Evolutionary conservation across 2,888 invertebrate genomes (phyloP).

Genomic region (Aphrophora alni): DNA sequence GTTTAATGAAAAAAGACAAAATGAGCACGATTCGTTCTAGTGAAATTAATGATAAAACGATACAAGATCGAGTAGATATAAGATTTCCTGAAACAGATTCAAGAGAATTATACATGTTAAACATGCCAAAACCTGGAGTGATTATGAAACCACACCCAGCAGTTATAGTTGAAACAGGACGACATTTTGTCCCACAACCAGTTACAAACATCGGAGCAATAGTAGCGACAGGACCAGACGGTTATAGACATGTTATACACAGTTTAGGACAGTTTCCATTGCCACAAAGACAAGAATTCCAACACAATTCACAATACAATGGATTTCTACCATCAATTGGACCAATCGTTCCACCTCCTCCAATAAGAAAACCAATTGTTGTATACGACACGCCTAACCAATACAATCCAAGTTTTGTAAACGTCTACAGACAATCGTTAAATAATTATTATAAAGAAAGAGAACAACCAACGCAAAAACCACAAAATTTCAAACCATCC

Average conservation of each 20-base stretch:
- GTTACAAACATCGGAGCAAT: background rate
- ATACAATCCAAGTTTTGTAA: slow-evolving; percentile 42
- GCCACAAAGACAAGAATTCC: slow-evolving; percentile 29
- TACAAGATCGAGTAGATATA: slow-evolving; percentile 15
- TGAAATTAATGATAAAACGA: background rate
- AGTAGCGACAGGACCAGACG: slow-evolving; percentile 48
- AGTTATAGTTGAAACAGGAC: slow-evolving; percentile 15
- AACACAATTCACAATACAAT: slow-evolving; percentile 32
- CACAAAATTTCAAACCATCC: slow-evolving; percentile 54
- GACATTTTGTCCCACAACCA: background rate
- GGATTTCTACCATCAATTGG: slow-evolving; percentile 54
- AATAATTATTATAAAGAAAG: background rate
- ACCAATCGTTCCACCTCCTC: slow-evolving; percentile 31
- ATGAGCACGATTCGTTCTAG: background rate
- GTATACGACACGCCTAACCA: slow-evolving; percentile 34
- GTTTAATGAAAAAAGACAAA: background rate
- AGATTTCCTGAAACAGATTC: slow-evolving; percentile 2
- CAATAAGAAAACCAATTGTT: slow-evolving; percentile 52
- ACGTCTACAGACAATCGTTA: slow-evolving; percentile 2
- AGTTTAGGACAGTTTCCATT: slow-evolving; percentile 43
- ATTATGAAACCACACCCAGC: slow-evolving; percentile 12
- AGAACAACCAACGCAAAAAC: background rate
- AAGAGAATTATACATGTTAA: background rate
- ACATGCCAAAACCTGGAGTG: background rate
- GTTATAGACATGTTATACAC: slow-evolving; percentile 53